Conservation (phyloP, 2,888 invertebrate genomes). For the Periphyllus acericola region DNA sequence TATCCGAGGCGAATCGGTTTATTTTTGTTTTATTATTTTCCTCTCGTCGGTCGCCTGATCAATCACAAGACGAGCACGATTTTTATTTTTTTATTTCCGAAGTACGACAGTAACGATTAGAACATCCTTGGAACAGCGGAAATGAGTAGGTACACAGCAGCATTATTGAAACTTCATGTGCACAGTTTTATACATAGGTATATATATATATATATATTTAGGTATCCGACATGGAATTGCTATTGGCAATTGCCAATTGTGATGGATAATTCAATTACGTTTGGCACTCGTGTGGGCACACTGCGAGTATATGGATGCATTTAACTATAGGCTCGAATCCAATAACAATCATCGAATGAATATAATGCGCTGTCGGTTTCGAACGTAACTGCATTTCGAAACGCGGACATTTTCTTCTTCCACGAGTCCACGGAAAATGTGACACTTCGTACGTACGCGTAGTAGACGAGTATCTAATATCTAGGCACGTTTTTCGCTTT, state of each 20-base stretch:
- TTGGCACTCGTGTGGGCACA: not conserved
- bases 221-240: not conserved
- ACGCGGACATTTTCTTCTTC: not conserved
- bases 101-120: not conserved
- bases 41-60: not conserved
- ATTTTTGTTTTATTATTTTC: not conserved
- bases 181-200: not conserved
- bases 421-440: not conserved
- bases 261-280: conserved; percentile 8
- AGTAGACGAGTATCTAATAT: not conserved
- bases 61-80: not conserved
- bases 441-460: not conserved
- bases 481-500: not conserved
- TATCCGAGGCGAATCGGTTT: not conserved
- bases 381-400: not conserved
- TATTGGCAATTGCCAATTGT: conserved; percentile 12
- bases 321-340: not conserved
- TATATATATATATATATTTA: not conserved
- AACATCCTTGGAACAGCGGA: conserved; percentile 6
- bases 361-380: not conserved
- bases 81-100: not conserved
- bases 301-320: not conserved
- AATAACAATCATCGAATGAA: not conserved
- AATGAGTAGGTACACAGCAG: not conserved
- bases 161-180: too few relatives aligned